A percentile compares a stretch with the other conserved stretches of the same genome.
Evolutionary conservation across 2,888 invertebrate species (phyloP).

Genomic region (Geotrupes spiniger): DNA sequence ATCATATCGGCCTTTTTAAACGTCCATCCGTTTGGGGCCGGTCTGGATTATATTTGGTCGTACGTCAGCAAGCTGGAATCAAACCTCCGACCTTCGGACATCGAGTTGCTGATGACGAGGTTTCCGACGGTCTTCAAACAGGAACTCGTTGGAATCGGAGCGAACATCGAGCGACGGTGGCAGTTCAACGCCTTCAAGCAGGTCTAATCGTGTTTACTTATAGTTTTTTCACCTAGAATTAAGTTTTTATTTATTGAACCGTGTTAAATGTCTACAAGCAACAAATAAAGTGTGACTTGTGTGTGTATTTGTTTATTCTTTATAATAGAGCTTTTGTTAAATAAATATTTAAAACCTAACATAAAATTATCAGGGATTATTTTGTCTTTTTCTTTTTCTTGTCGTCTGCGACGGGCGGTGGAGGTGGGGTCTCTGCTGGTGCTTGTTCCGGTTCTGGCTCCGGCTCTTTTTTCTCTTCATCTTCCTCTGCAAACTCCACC

Average conservation of each 20-base stretch:
- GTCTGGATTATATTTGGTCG: conserved; percentile 85
- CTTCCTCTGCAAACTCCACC: conserved; percentile 3
- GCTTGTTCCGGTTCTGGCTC: conserved; percentile 17
- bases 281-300: background rate
- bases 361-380: background rate
- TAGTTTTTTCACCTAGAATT: background rate
- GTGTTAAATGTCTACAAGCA: background rate
- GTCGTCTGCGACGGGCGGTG: conserved; percentile 19
- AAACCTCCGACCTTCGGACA: conserved; percentile 67
- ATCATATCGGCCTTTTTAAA: conserved; percentile 86
- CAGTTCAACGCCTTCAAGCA: conserved; percentile 69
- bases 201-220: conserved; percentile 6
- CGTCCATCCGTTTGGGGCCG: conserved; percentile 91
- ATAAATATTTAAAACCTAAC: background rate
- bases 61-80: conserved; percentile 82
- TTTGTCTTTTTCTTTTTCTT: conserved; percentile 20
- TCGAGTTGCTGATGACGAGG: conserved; percentile 73
- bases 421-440: conserved; percentile 16
- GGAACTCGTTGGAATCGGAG: conserved; percentile 76
- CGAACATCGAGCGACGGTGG: conserved; percentile 85
- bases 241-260: background rate
- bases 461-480: conserved; percentile 18
- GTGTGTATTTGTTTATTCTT: background rate
- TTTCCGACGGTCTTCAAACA: conserved; percentile 80
- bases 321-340: background rate